Percentiles rank a stretch among this genome's conserved stretches.
These are phyloP conservation scores for Micoletzkya japonica DNA, from an alignment of 2,888 invertebrate genomes.

Conservation along the genomic window DNA sequence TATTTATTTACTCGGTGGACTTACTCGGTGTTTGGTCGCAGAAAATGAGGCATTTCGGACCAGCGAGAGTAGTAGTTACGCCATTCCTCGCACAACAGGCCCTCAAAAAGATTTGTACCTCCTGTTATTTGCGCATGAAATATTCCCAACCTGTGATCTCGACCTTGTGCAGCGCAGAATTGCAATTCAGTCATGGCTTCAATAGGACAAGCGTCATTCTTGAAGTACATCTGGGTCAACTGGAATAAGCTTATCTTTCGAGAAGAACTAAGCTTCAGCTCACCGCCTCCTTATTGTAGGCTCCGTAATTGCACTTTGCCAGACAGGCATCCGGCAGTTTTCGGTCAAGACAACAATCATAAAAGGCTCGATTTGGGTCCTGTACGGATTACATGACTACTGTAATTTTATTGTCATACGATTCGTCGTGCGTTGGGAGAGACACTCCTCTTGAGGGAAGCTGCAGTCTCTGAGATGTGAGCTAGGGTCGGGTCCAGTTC, in stretches of 20 bases:
- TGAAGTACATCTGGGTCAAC: constrained; percentile 57
- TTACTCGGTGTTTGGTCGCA: constrained; percentile 58
- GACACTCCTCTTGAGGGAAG: constrained; percentile 13
- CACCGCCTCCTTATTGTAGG: constrained; percentile 52
- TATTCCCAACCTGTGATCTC: constrained; percentile 19
- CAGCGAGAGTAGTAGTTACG: constrained; percentile 58
- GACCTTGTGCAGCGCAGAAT: constrained; percentile 56
- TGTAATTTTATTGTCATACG: not conserved
- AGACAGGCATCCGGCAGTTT: constrained; percentile 59
- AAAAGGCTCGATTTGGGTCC: constrained; percentile 59
- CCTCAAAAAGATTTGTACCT: constrained; percentile 30
- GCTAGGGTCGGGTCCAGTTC: no score
- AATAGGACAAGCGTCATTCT: constrained; percentile 58
- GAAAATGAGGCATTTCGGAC: constrained; percentile 56
- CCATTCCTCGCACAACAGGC: constrained; percentile 57
- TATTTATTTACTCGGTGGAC: not conserved
- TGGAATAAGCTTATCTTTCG: constrained; percentile 28
- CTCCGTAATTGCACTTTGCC: constrained; percentile 50
- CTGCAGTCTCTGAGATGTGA: constrained; percentile 27
- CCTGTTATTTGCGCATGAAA: not conserved
- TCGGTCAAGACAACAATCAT: constrained; percentile 59
- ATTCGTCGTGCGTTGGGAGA: not conserved
- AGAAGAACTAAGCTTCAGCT: not conserved
- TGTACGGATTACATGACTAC: constrained; percentile 30
- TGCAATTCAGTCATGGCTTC: constrained; percentile 59